phyloP scores from a whole-genome alignment of 2,888 invertebrate genomes.

The Macropis europaea region DNA sequence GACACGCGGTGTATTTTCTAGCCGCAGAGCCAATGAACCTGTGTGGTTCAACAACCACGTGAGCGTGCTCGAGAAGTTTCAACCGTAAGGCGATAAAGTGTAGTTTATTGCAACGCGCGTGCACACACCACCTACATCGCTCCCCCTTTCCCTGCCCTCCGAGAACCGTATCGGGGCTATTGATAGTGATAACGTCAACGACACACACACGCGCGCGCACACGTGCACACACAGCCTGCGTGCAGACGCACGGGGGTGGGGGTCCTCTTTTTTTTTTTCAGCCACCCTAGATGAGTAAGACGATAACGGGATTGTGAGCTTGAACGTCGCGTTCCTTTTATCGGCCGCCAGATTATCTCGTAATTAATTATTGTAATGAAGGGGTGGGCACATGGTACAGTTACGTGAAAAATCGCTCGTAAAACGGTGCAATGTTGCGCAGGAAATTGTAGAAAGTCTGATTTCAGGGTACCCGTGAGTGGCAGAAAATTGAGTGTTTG shows the following conservation, averaged over 20 bases:
- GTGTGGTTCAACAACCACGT: slow-evolving; percentile 58
- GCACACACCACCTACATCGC: slow-evolving; percentile 25
- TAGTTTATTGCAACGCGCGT: slow-evolving; percentile 54
- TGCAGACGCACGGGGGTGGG: slow-evolving; percentile 4
- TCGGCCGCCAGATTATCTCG: slow-evolving; percentile 25
- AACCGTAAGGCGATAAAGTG: slow-evolving; percentile 54
- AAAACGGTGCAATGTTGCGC: too few species aligned
- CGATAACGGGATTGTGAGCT: slow-evolving; percentile 40
- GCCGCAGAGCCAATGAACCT: slow-evolving; percentile 49
- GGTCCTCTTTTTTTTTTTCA: slow-evolving; percentile 22
- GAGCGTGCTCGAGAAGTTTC: slow-evolving; percentile 55
- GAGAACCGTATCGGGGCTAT: slow-evolving; percentile 32
- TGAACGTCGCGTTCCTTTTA: slow-evolving; percentile 24
- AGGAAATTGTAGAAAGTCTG: too few species aligned
- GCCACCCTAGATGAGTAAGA: neutral
- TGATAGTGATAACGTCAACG: slow-evolving; percentile 53
- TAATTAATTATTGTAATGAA: slow-evolving; percentile 36
- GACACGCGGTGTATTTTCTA: slow-evolving; percentile 37
- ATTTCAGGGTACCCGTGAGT: too few species aligned
- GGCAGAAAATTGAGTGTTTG: too few species aligned
- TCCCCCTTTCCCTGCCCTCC: neutral
- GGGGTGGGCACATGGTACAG: neutral
- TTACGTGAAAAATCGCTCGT: neutral
- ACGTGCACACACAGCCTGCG: neutral
- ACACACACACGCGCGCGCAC: too few species aligned